These are phyloP conservation scores for Pseudonaja textilis DNA, from an alignment of 2,113 vertebrate species.

Conservation along the genomic window DNA sequence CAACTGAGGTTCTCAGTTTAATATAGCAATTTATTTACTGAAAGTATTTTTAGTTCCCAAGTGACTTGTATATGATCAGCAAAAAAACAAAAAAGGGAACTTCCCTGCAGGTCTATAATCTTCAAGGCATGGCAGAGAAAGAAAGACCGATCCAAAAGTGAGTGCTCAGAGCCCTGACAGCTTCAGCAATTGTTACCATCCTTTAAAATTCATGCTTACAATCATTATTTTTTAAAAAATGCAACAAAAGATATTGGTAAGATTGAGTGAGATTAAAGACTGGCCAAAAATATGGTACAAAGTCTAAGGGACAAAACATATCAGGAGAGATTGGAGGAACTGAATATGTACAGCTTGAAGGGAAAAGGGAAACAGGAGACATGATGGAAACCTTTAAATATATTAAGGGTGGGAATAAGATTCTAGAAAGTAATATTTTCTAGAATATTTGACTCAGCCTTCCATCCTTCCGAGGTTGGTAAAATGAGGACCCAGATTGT, in stretches of 20 bases:
- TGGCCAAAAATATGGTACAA: background rate
- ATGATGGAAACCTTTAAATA: background rate
- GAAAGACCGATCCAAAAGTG: background rate
- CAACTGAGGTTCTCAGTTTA: background rate
- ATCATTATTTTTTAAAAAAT: background rate
- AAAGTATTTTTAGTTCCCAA: background rate
- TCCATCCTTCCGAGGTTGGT: background rate
- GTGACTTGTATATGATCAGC: background rate
- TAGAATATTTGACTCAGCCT: too few relatives aligned
- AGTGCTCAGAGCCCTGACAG: background rate
- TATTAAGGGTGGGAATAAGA: background rate
- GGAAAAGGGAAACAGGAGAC: background rate
- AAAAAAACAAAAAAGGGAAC: background rate
- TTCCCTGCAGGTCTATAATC: background rate
- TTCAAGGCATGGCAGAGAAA: background rate
- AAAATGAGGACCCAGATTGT: background rate
- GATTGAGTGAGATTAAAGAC: background rate
- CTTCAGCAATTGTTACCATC: background rate
- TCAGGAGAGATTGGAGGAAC: background rate
- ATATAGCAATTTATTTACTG: background rate
- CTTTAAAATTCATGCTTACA: background rate
- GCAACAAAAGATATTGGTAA: background rate
- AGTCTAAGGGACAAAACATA: background rate
- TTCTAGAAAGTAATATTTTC: background rate
- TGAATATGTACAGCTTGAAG: background rate